phyloP scores from a whole-genome alignment of 2,888 invertebrate genomes.

The Euplagia quadripunctaria region DNA sequence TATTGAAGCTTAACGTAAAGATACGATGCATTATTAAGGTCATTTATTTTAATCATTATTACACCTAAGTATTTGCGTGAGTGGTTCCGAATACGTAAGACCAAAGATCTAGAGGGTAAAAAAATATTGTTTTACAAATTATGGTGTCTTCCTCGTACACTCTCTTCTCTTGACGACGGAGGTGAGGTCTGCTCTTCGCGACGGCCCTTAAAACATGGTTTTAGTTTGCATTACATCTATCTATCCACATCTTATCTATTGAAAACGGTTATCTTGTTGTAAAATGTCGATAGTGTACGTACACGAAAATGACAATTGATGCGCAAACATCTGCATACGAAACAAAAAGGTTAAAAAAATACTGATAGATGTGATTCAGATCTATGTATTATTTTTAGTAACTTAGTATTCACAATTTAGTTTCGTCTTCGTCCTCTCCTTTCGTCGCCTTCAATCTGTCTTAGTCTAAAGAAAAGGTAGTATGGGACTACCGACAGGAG shows the following conservation, averaged over 20 bases:
- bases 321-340: no score
- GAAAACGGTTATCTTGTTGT: no score
- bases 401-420: no score
- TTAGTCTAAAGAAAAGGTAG: no score
- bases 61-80: neutral
- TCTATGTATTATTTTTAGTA: no score
- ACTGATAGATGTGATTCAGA: neutral
- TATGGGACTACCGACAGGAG: no score
- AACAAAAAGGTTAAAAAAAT: neutral
- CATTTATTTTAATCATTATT: conserved; percentile 18
- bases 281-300: no score
- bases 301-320: no score
- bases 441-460: no score
- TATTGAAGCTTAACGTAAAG: conserved; percentile 16
- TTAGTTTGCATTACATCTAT: neutral
- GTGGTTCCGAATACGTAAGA: neutral
- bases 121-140: neutral
- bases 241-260: no score
- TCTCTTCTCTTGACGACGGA: neutral
- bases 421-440: no score
- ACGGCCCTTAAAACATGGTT: neutral
- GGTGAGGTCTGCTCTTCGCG: neutral
- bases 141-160: neutral
- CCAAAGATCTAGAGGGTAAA: no score
- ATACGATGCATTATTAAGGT: conserved; percentile 16